phyloP scores from a whole-genome alignment of 2,113 vertebrate species.

The Morone saxatilis region DNA sequence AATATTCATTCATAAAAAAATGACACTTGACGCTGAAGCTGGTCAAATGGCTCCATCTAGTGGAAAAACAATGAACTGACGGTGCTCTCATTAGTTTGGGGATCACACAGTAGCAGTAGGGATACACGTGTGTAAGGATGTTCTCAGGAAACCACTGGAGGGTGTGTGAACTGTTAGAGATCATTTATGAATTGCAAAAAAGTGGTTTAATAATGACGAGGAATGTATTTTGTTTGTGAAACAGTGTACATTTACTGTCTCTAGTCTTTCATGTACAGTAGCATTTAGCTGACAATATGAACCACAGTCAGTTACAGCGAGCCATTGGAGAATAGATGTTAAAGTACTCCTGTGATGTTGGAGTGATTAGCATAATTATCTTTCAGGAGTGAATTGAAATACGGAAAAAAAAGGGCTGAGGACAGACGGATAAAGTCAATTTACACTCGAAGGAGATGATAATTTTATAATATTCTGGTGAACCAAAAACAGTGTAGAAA shows the following conservation, averaged over 20 bases:
- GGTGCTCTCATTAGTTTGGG: background rate
- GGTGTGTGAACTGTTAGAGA: background rate
- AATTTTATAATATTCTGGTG: background rate
- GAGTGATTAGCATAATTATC: constrained; percentile 6
- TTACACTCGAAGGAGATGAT: constrained; percentile 3
- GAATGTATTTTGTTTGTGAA: background rate
- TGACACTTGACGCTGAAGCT: background rate
- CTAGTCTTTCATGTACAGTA: too few relatives aligned
- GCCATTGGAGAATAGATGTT: background rate
- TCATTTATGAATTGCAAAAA: background rate
- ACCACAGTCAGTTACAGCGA: background rate
- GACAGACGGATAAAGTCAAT: constrained; percentile 1
- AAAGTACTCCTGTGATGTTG: background rate
- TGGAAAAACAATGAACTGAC: constrained; percentile 29
- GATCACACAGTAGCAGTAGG: background rate
- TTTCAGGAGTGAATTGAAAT: background rate
- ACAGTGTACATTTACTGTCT: background rate
- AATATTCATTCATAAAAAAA: constrained; percentile 70
- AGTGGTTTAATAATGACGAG: background rate
- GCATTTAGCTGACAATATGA: background rate
- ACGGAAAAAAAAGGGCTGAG: background rate
- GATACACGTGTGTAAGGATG: background rate
- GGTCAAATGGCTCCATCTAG: constrained; percentile 71
- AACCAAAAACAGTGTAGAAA: background rate
- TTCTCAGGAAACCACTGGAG: background rate